A percentile compares a stretch with the other conserved stretches of the same genome.
phyloP scores from a whole-genome alignment of 2,113 vertebrate species.

The Coturnix japonica region DNA sequence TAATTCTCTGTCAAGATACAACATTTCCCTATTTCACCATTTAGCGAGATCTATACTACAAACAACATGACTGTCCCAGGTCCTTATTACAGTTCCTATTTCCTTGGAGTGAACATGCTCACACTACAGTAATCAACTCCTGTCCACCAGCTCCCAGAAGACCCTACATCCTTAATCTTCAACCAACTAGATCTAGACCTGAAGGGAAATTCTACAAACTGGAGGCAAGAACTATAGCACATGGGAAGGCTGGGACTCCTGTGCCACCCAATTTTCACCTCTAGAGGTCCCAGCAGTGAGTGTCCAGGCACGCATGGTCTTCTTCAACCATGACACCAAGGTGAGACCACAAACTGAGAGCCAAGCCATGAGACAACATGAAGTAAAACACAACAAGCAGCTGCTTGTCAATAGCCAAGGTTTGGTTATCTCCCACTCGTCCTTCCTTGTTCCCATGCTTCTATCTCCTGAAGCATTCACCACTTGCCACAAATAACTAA shows the following conservation, averaged over 20 bases:
- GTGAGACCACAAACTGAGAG: fast-evolving
- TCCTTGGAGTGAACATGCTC: not conserved
- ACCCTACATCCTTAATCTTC: not conserved
- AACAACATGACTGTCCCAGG: fast-evolving
- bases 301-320: not conserved
- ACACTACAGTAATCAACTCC: fast-evolving
- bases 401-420: not conserved
- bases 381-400: not conserved
- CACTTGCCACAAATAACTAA: not conserved
- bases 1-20: not conserved
- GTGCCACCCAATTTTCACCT: not conserved
- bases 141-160: not conserved
- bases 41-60: not conserved
- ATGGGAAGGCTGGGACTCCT: not conserved
- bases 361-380: not conserved
- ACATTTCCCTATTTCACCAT: not conserved
- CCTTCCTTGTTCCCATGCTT: not conserved
- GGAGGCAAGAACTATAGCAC: not conserved
- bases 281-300: not conserved
- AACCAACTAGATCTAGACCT: not conserved
- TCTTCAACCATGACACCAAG: not conserved
- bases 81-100: not conserved
- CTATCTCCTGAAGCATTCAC: not conserved
- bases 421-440: not conserved
- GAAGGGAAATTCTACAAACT: not conserved